Percentiles rank a stretch among this genome's conserved stretches.
Conservation (phyloP, 2,113 vertebrate genomes). For the Plectropomus leopardus region DNA sequence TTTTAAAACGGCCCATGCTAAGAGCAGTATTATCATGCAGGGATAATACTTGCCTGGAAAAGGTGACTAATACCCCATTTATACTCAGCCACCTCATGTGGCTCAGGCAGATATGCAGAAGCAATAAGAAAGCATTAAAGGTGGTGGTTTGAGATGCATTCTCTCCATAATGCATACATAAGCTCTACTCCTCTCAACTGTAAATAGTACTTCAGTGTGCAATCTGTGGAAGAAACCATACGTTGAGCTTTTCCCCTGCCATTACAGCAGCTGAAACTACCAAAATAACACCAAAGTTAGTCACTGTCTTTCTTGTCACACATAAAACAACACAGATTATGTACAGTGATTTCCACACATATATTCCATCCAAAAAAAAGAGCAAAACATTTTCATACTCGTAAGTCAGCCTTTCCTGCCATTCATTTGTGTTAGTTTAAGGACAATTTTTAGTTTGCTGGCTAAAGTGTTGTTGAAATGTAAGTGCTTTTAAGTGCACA, state of each 20-base stretch:
- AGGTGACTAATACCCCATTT: not conserved
- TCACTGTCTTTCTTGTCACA: too few species aligned
- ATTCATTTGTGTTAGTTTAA: too few species aligned
- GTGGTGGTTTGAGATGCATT: not conserved
- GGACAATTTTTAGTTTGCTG: too few species aligned
- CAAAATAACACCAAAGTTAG: too few species aligned
- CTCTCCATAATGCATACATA: not conserved
- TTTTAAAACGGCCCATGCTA: not conserved
- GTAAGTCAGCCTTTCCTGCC: too few species aligned
- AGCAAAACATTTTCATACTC: too few species aligned
- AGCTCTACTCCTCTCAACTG: not conserved
- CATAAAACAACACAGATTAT: too few species aligned
- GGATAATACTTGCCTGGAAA: not conserved
- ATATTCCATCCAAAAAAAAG: too few species aligned
- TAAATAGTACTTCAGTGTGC: not conserved
- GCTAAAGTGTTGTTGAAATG: too few species aligned
- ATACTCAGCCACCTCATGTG: not conserved
- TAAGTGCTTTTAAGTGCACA: too few species aligned
- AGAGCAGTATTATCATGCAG: not conserved
- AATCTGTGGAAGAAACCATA: too few species aligned
- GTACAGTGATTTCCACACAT: too few species aligned
- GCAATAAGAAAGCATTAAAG: not conserved
- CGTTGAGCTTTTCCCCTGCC: not conserved
- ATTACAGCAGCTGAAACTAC: not conserved
- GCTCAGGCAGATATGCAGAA: not conserved